Percentiles rank a stretch among this genome's conserved stretches.
Evolutionary conservation across 2,113 vertebrate genomes (phyloP).

Genomic region (Formicarius rufipectus): DNA sequence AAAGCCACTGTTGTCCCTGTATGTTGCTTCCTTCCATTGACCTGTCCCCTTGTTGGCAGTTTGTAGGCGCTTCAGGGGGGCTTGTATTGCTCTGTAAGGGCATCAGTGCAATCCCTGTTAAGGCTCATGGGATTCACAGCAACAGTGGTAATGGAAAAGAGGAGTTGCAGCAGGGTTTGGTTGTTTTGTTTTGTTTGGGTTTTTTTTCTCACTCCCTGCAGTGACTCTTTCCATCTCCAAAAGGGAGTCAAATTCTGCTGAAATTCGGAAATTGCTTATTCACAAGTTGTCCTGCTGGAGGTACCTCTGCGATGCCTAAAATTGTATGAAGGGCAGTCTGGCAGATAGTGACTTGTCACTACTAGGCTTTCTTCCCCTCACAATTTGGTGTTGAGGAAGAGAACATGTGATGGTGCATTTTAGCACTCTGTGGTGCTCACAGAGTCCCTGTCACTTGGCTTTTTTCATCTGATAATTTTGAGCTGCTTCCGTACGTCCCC

Average conservation of each 20-base stretch:
- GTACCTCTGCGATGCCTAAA: not conserved
- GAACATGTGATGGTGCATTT: fast-evolving
- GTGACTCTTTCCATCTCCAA: not conserved
- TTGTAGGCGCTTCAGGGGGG: not conserved
- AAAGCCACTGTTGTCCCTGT: not conserved
- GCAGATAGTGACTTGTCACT: not conserved
- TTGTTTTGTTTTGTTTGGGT: not conserved
- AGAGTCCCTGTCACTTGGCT: not conserved
- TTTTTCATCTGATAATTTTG: not conserved
- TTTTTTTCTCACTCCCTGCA: not conserved
- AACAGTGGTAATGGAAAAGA: not conserved
- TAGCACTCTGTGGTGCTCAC: not conserved
- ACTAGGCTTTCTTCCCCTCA: not conserved
- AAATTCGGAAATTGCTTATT: not conserved
- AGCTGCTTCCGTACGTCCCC: not conserved
- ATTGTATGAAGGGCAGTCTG: not conserved
- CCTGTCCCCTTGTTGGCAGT: not conserved
- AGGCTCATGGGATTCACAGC: not conserved
- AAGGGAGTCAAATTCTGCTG: not conserved
- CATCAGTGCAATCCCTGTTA: not conserved
- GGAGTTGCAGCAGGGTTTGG: not conserved
- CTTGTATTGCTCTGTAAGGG: fast-evolving
- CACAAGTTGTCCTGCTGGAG: not conserved
- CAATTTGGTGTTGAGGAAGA: not conserved
- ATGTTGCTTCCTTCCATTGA: fast-evolving